phyloP scores from a whole-genome alignment of 2,113 vertebrate genomes.

The Neodontobutis hainanensis region DNA sequence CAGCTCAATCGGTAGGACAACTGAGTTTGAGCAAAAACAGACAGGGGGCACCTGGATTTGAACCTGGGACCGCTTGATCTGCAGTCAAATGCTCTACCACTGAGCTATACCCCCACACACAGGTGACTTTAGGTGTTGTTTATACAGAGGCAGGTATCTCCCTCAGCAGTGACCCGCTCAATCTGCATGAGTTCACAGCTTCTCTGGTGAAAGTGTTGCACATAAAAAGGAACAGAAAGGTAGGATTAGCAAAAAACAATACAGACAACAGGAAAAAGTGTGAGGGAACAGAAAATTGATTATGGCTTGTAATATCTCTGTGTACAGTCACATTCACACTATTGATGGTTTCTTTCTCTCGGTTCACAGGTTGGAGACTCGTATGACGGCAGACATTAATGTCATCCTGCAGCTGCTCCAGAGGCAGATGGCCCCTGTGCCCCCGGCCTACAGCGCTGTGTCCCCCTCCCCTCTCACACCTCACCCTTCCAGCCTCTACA shows the following conservation, averaged over 20 bases:
- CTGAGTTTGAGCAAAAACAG: background rate
- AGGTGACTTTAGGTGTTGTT: too few species aligned
- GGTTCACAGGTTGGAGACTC: constrained; percentile 86
- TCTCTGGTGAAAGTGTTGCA: background rate
- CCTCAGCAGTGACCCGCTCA: too few species aligned
- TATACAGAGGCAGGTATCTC: too few species aligned
- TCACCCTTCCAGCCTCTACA: constrained; percentile 77
- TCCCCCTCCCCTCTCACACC: constrained; percentile 74
- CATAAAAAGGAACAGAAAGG: background rate
- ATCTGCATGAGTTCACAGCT: constrained; percentile 1
- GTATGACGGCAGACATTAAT: constrained; percentile 91
- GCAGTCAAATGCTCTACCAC: constrained; percentile 92
- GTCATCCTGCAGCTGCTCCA: constrained; percentile 94
- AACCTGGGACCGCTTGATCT: constrained; percentile 88
- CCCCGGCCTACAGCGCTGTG: constrained; percentile 84
- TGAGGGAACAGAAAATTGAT: background rate
- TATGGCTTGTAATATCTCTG: too few species aligned
- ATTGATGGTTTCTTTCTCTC: background rate
- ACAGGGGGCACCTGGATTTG: constrained; percentile 83
- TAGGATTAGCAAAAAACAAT: background rate
- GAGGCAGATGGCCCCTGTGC: constrained; percentile 86
- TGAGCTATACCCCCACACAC: constrained; percentile 86
- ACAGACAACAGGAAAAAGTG: constrained; percentile 4
- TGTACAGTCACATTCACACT: too few species aligned
- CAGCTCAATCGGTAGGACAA: constrained; percentile 87